Base-by-base conservation (phyloP, 1,140 invertebrate genomes). In the Branchinecta lindahli region DNA sequence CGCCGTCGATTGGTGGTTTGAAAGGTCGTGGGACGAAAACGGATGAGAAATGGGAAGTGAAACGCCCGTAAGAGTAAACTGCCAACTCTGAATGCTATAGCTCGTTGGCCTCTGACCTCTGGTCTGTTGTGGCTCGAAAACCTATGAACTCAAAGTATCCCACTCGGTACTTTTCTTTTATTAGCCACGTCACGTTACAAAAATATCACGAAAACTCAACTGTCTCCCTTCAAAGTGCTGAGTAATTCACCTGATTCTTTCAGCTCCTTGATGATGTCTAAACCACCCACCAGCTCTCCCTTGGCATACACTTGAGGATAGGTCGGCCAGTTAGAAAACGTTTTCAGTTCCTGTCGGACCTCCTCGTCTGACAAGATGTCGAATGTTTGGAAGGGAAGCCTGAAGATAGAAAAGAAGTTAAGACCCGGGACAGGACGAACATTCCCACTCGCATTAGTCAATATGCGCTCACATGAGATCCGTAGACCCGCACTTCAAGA, bases 241-340 rank as follows among this genome's bases (percentile, higher is more conserved):
- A 75, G 72, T n/a, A 85, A 75, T 74, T 82, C 81, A 46, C 80
- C 81, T 74, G 66, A 75, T 72, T 78, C 78, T 68, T 81, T 75
- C 70, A 95, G 80, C 80, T 96, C 93, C 77, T 93, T 92, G 65
- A 99, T 84, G 74, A 99, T 97, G 79, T 99, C 96, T 73, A 99
- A 81, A 47, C 96, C 96, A 47, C 96, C 96, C 75, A 98, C 83
- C 0, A 99, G 80, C 77, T 96, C 89, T 46, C 96, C 96, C 75
- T 96, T 92, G 0, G 94, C 85, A 80, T 98, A 99, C 0, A 98
- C 70, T 72, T 78, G 91, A 0, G 91, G 96, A 80, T 94, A 98
- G 7, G 96, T 98, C n/a, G 94, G 94, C 95, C 95, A 98, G 77
- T 97, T 88, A 12, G 93, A 96, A 76, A 85, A 97, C 68, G 84